phyloP scores from a whole-genome alignment of 2,888 invertebrate genomes.

The Eupeodes latifasciatus region DNA sequence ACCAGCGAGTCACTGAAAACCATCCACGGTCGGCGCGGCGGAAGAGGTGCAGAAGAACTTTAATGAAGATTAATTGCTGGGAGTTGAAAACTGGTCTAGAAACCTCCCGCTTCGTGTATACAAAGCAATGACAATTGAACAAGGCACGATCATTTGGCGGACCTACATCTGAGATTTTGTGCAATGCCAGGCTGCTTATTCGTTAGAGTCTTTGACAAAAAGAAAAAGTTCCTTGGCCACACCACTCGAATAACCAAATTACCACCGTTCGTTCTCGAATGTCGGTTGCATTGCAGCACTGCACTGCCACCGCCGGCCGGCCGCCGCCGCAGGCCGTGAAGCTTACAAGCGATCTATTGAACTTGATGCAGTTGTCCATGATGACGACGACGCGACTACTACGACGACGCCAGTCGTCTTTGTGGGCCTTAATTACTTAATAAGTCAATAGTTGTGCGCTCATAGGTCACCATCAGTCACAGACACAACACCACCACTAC shows the following conservation, averaged over 20 bases:
- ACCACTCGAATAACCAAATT: conserved; percentile 32
- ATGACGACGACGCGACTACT: conserved; percentile 30
- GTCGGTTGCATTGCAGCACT: not conserved
- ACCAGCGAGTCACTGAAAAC: conserved; percentile 11
- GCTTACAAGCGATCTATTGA: conserved; percentile 43
- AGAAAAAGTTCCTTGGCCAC: conserved; percentile 43
- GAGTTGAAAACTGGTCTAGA: conserved; percentile 47
- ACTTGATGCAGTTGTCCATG: conserved; percentile 64
- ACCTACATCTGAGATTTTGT: conserved; percentile 67
- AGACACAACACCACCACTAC: conserved; percentile 40
- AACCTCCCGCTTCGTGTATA: conserved; percentile 30
- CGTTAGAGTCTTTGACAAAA: conserved; percentile 54
- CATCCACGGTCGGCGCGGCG: not conserved
- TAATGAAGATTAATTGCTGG: conserved; percentile 84
- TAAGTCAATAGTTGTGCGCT: conserved; percentile 75
- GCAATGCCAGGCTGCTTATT: conserved; percentile 35
- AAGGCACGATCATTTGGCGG: conserved; percentile 66
- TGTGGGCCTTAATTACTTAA: conserved; percentile 73
- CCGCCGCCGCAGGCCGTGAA: not conserved
- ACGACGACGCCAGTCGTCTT: conserved; percentile 63
- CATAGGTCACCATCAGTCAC: conserved; percentile 72
- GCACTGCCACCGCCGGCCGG: not conserved
- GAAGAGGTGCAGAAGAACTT: conserved; percentile 63
- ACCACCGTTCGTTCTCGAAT: not conserved
- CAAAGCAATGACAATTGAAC: conserved; percentile 59